Percentiles rank a stretch among this genome's conserved stretches.
Evolutionary conservation across 1,140 invertebrate genomes (phyloP).

Genomic region (Eubasilissa regina): DNA sequence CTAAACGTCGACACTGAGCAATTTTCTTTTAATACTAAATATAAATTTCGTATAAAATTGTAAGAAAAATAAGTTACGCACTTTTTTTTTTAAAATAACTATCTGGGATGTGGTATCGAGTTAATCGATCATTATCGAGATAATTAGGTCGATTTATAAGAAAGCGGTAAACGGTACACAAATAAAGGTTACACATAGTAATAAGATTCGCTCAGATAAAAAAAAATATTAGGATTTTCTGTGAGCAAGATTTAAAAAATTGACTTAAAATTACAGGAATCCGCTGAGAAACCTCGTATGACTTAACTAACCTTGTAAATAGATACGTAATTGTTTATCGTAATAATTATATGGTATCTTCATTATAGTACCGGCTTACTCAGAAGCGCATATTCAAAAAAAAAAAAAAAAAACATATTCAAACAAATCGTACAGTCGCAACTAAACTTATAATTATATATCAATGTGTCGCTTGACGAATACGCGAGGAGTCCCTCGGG

Average conservation of each 20-base stretch:
- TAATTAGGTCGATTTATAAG: conserved; percentile 28
- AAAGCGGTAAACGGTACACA: not conserved
- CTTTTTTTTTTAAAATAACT: conserved; percentile 36
- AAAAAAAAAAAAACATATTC: conserved; percentile 18
- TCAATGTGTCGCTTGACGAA: conserved; percentile 30
- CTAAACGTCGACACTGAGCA: conserved; percentile 57
- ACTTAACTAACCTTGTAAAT: conserved; percentile 36
- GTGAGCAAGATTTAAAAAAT: conserved; percentile 30
- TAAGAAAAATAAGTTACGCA: conserved; percentile 57
- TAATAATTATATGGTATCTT: conserved; percentile 51
- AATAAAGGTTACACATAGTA: conserved; percentile 20
- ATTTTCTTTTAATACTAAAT: conserved; percentile 45
- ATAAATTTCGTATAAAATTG: conserved; percentile 46
- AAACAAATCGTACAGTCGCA: conserved; percentile 43
- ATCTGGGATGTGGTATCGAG: conserved; percentile 23
- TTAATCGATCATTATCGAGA: conserved; percentile 26
- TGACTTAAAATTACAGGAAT: conserved; percentile 45
- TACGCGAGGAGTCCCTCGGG: not conserved
- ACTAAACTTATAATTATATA: conserved; percentile 26
- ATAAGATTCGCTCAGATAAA: not conserved
- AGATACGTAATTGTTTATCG: conserved; percentile 31
- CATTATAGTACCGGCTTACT: conserved; percentile 55
- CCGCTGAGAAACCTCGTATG: conserved; percentile 18
- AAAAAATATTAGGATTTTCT: conserved; percentile 36
- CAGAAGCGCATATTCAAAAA: conserved; percentile 50